Conservation (phyloP, 2,113 vertebrate genomes). For the Puffinus mauretanicus region DNA sequence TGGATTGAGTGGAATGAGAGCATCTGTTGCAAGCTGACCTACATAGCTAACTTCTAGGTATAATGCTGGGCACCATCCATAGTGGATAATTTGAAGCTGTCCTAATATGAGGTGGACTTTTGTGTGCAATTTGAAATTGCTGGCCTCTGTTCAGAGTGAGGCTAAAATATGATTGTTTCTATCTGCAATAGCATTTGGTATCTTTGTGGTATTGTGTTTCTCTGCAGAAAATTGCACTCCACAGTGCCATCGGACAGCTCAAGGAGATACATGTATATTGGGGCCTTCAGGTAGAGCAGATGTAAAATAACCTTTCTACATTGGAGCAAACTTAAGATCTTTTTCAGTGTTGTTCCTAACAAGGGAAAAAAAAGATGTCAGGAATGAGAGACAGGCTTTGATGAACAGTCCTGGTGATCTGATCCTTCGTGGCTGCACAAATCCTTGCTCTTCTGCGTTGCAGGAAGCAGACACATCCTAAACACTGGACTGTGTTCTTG, state of each 20-base stretch:
- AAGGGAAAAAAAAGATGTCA: not conserved
- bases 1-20: not conserved
- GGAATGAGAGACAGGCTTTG: not conserved
- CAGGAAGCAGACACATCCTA: not conserved
- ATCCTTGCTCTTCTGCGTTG: not conserved
- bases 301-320: not conserved
- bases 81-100: not conserved
- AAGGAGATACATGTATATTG: not conserved
- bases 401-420: not conserved
- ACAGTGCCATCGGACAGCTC: not conserved
- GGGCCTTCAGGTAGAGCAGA: not conserved
- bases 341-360: not conserved
- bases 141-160: not conserved
- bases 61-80: not conserved
- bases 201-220: not conserved
- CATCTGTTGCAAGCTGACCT: not conserved
- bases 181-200: not conserved
- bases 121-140: not conserved
- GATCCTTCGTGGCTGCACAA: fast-evolving
- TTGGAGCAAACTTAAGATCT: not conserved
- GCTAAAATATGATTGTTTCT: not conserved
- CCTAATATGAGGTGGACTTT: not conserved
- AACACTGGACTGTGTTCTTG: not conserved
- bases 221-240: not conserved
- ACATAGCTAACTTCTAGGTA: not conserved